Percentiles rank a stretch among this genome's conserved stretches.
Evolutionary conservation across 1,140 invertebrate species (phyloP).

Genomic region (Capitella teleta): DNA sequence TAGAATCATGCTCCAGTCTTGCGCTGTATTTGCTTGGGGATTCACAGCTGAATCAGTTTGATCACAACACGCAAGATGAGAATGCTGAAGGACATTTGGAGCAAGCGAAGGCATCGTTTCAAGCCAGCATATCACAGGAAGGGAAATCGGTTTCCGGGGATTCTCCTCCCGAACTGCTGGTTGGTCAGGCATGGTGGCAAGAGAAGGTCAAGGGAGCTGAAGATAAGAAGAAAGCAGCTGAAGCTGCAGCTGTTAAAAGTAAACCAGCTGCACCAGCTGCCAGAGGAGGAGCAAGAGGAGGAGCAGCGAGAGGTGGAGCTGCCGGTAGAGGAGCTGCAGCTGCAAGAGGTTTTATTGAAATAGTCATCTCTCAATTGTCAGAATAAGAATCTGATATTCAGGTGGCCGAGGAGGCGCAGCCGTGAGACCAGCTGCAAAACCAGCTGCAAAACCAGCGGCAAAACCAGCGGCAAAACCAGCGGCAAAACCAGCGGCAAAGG

Average conservation of each 20-base stretch:
- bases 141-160: conserved; percentile 28
- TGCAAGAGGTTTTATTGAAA: conserved; percentile 2
- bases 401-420: too few species aligned
- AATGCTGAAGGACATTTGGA: conserved; percentile 19
- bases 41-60: conserved; percentile 30
- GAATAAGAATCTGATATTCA: too few species aligned
- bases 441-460: too few species aligned
- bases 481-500: too few species aligned
- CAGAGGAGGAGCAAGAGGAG: conserved; percentile 4
- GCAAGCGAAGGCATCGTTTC: conserved; percentile 26
- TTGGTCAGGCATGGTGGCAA: conserved; percentile 30
- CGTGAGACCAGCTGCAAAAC: too few species aligned
- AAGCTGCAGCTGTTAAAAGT: too few species aligned
- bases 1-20: conserved; percentile 30
- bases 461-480: too few species aligned
- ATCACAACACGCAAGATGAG: conserved; percentile 24
- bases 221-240: conserved; percentile 17
- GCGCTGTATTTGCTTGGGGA: conserved; percentile 31
- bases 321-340: neutral
- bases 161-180: neutral
- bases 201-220: conserved; percentile 22
- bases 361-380: too few species aligned
- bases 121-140: conserved; percentile 28
- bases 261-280: conserved; percentile 5
- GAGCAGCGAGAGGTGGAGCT: neutral